Evolutionary conservation across 2,888 invertebrate genomes (phyloP).

Genomic region (Drosophila multiciliata): DNA sequence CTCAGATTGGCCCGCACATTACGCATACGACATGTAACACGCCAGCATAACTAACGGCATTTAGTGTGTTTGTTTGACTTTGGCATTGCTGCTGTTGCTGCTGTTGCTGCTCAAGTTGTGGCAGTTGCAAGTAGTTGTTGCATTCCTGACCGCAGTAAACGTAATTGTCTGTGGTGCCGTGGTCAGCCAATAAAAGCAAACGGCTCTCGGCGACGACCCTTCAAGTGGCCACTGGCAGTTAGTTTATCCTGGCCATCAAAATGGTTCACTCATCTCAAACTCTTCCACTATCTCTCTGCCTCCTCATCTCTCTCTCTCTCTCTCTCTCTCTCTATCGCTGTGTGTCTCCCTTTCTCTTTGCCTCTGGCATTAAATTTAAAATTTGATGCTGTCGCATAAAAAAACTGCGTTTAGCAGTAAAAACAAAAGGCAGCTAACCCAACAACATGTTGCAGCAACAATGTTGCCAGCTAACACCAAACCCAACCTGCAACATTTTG

Average conservation of each 20-base stretch:
- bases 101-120: slow-evolving; percentile 5
- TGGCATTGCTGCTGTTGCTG: not conserved
- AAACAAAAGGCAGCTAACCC: slow-evolving; percentile 41
- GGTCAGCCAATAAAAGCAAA: slow-evolving; percentile 75
- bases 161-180: slow-evolving; percentile 74
- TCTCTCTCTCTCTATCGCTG: not conserved
- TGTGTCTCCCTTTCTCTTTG: not conserved
- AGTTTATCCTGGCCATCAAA: slow-evolving; percentile 62
- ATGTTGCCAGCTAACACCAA: slow-evolving; percentile 54
- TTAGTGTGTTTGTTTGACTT: slow-evolving; percentile 34
- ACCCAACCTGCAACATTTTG: slow-evolving; percentile 38
- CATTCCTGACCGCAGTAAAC: slow-evolving; percentile 78
- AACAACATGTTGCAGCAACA: slow-evolving; percentile 74
- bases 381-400: slow-evolving; percentile 46
- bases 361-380: slow-evolving; percentile 44
- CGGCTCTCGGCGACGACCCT: slow-evolving; percentile 59
- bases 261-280: slow-evolving; percentile 14
- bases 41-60: slow-evolving; percentile 67
- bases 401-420: slow-evolving; percentile 59
- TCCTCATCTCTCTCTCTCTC: not conserved
- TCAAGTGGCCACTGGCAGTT: slow-evolving; percentile 62
- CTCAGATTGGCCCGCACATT: slow-evolving; percentile 58
- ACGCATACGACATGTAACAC: slow-evolving; percentile 72
- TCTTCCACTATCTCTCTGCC: not conserved
- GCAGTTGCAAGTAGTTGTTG: slow-evolving; percentile 56